phyloP scores from a whole-genome alignment of 2,113 vertebrate genomes.

The Alexandromys fortis region DNA sequence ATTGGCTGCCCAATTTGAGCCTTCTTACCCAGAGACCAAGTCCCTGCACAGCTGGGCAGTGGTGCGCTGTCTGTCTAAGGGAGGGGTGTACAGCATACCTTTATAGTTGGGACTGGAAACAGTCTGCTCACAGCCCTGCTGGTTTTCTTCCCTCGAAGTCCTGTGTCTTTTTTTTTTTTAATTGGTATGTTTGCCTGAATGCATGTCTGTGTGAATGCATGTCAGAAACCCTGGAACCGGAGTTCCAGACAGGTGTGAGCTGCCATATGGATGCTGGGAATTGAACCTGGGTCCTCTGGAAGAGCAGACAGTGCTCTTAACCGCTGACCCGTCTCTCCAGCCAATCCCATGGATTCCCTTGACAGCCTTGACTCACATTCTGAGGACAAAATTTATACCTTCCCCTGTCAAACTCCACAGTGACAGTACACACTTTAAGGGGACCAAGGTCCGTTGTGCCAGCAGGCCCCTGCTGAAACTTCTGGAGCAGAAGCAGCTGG shows the following conservation, averaged over 20 bases:
- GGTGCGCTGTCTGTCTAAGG: background rate
- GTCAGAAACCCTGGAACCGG: too few relatives aligned
- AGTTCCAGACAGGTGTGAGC: too few relatives aligned
- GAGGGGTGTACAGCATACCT: accelerated
- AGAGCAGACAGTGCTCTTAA: too few relatives aligned
- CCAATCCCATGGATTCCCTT: background rate
- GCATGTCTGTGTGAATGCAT: too few relatives aligned
- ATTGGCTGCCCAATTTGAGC: background rate
- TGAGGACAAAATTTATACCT: background rate
- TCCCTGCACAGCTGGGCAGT: background rate
- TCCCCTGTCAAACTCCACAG: too few relatives aligned
- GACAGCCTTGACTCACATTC: background rate
- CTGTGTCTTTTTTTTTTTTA: background rate
- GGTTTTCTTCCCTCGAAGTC: background rate
- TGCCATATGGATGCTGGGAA: too few relatives aligned
- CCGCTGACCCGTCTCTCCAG: too few relatives aligned
- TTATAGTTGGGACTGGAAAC: background rate
- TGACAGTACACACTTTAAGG: background rate
- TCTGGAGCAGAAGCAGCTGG: accelerated
- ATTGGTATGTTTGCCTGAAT: too few relatives aligned
- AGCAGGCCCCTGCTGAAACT: background rate
- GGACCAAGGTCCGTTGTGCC: background rate
- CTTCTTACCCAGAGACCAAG: background rate
- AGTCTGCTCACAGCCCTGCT: background rate
- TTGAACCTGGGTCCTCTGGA: too few relatives aligned